Base-by-base conservation (phyloP, 2,797 vertebrate species). In the Characodon lateralis region DNA sequence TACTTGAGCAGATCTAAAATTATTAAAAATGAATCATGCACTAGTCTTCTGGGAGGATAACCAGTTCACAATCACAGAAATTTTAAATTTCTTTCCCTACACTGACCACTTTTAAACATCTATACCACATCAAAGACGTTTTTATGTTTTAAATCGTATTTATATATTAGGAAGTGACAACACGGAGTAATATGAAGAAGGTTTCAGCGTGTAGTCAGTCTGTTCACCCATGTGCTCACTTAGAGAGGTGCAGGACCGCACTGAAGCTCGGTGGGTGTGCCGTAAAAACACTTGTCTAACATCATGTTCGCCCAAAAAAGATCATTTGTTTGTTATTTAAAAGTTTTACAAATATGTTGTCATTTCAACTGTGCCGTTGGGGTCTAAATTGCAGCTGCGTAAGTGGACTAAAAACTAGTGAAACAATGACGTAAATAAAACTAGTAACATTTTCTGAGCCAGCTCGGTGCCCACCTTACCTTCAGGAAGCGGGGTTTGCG, bases 401-500 rank as follows among this genome's bases (percentile, higher is more conserved):
- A 79, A 74, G 53, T 3, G 70, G 4, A 56, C 28, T 59, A 26
- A 14, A 10, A 31, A 31, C 22, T 8, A 8, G 12, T n/a, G 6
- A 71, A 76, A 53, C 13, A 51, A n/a, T 20, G 3, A 61, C 50
- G 22, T 56, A 6, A 39, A 53, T 14, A 6, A 2, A 7, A 43
- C 41, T 13, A 13, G 48, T 50, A 18, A 46, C 24, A 48, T 3
- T 3, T 43, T 46, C 22, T 10, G 24, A 56, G 8, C 9, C 0
- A 3, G 68, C 14, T 9, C 39, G 8, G 55, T 1, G 77, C 91
- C 88, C 84, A 91, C 90, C 90, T 93, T 74, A 84, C 78, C 74
- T 79, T 24, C 83, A 65, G 82, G 53, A 84, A 82, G 82, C 90
- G 88, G 88, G 78, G 87, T 81, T 77, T 86, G 65, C 76, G 89